Base-by-base conservation (phyloP, 2,113 vertebrate genomes). In the Paedocypris sp. region DNA sequence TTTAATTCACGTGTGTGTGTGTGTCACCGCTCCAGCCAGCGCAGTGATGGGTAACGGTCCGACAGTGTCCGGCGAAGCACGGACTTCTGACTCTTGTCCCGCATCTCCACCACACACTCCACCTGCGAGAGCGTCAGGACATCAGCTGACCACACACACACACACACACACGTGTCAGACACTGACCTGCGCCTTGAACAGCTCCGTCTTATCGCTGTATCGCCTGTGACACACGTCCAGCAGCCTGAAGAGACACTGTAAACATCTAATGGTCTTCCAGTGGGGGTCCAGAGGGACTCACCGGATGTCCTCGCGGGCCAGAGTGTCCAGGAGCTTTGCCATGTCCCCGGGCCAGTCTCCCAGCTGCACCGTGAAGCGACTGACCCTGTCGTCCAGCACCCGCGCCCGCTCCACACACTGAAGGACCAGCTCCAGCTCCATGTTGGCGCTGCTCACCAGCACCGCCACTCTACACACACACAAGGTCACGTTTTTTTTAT, bases 231-330 rank as follows among this genome's bases (percentile, higher is more conserved):
- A 84, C 68, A 93, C 80, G 28, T 91, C 89, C 81, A 94, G 43
- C 66, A 94, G 63, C 75, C 91, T 94, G 65, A 43, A 41, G 20
- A 56, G 5, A 64, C 48, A 45, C 6, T 49, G 3, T 4, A 10
- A 41, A 18, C 4, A 4, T 41, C 38, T 41, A 16, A 3, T 38
- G 6, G 7, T 36, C 33, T 19, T 52, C 12, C 25, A 31, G 10
- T 3, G 15, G 6, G 11, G 13, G 23, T 43, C 6, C 25, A 1
- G 3, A 3, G 12, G 13, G 5, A 33, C 67, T 70, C 78, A 93
- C 91, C 90, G 88, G 69, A 83, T 80, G 23, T 91, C 89, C 62
- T 92, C 90, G 50, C 87, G 81, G 70, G 88, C 86, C 73, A 94
- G 78, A 39, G 87, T 32, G 35, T 92, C 90, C 73, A 94, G 77